Evolutionary conservation across 2,113 vertebrate genomes (phyloP).

Genomic region (Laticauda colubrina): DNA sequence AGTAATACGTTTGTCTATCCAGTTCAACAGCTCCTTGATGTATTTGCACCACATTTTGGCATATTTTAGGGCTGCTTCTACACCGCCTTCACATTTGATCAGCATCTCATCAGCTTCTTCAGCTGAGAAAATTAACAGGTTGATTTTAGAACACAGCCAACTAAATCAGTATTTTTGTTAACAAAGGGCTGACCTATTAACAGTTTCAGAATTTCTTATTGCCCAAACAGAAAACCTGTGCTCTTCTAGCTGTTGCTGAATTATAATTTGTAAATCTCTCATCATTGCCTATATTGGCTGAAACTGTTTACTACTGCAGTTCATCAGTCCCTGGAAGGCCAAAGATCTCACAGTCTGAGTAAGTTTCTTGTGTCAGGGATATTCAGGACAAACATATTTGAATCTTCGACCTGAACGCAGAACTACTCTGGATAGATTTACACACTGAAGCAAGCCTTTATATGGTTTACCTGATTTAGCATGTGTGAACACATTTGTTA

Average conservation of each 20-base stretch:
- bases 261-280: not conserved
- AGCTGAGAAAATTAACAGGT: slow-evolving; percentile 63
- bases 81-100: slow-evolving; percentile 79
- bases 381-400: not conserved
- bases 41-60: slow-evolving; percentile 92
- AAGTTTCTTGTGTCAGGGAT: not conserved
- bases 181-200: not conserved
- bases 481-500: not conserved
- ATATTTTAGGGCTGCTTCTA: slow-evolving; percentile 84
- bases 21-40: slow-evolving; percentile 85
- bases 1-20: slow-evolving; percentile 86
- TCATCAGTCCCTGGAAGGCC: not conserved
- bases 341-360: not conserved
- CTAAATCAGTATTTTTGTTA: not conserved
- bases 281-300: not conserved
- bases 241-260: not conserved
- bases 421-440: not conserved
- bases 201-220: not conserved
- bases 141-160: not conserved
- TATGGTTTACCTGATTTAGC: not conserved
- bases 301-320: not conserved
- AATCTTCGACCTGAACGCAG: not conserved
- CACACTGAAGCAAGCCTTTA: not conserved
- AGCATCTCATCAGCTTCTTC: slow-evolving; percentile 84
- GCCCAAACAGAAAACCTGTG: not conserved